Percentiles rank a stretch among this genome's conserved stretches.
Evolutionary conservation across 2,888 invertebrate genomes (phyloP).

Genomic region (Drosophila birchii): DNA sequence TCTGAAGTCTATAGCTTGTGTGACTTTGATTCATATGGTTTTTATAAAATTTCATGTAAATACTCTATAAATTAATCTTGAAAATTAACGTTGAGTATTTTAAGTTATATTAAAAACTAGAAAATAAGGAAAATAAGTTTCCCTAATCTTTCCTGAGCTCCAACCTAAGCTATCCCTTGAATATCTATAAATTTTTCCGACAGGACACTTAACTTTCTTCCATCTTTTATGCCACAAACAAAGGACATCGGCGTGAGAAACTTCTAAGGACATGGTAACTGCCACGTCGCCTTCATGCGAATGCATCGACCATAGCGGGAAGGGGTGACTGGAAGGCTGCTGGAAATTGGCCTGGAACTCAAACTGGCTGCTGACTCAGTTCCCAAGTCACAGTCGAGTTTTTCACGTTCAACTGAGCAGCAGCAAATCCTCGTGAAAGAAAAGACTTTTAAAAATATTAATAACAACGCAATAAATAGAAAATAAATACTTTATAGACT

Average conservation of each 20-base stretch:
- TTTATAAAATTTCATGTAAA: neutral
- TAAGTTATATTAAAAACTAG: neutral
- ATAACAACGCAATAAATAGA: conserved; percentile 15
- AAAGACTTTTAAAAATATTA: conserved; percentile 7
- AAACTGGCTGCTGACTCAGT: conserved; percentile 46
- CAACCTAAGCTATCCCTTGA: neutral
- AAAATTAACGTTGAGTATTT: neutral
- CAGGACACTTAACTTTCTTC: conserved; percentile 1
- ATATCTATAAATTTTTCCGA: neutral
- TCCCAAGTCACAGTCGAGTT: conserved; percentile 53
- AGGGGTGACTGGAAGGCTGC: conserved; percentile 43
- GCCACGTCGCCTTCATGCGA: conserved; percentile 1
- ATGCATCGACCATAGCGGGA: conserved; percentile 22
- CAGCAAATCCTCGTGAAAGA: conserved; percentile 36
- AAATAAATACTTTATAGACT: neutral
- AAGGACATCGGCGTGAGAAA: conserved; percentile 16
- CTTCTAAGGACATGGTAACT: conserved; percentile 27
- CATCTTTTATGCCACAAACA: conserved; percentile 1
- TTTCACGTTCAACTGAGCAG: conserved; percentile 51
- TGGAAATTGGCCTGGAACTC: conserved; percentile 61
- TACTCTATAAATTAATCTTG: neutral
- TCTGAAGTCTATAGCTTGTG: neutral
- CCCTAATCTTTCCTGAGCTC: too few relatives aligned
- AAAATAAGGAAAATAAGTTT: neutral
- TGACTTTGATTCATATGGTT: neutral